Evolutionary conservation across 2,797 vertebrate species (phyloP).

Genomic region (Gallirallus australis): DNA sequence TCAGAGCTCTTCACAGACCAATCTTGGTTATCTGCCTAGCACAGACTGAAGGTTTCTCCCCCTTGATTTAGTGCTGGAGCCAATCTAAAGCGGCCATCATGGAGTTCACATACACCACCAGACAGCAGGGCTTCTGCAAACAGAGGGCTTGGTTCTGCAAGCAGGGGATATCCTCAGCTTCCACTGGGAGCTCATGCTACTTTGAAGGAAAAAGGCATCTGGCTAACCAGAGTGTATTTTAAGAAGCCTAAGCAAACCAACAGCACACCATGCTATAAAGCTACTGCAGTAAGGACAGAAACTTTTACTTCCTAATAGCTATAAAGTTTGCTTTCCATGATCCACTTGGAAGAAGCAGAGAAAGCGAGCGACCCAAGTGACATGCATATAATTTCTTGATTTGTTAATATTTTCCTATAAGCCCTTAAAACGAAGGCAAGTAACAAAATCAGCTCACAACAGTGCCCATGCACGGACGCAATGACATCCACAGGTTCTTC

Average conservation of each 20-base stretch:
- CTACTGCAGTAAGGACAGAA: background rate
- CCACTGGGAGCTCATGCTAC: background rate
- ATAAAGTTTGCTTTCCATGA: background rate
- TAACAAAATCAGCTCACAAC: background rate
- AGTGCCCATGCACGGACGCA: rapidly evolving
- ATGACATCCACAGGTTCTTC: background rate
- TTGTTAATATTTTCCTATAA: background rate
- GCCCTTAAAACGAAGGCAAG: background rate
- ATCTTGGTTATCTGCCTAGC: background rate
- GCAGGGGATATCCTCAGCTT: background rate
- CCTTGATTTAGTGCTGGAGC: background rate
- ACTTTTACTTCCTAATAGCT: background rate
- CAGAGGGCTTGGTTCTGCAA: background rate
- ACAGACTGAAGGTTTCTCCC: background rate
- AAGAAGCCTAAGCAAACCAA: background rate
- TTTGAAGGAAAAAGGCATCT: background rate
- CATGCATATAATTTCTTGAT: background rate
- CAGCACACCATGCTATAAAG: background rate
- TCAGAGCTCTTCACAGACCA: background rate
- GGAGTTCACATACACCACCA: background rate
- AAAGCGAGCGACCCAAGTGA: background rate
- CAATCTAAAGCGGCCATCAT: background rate
- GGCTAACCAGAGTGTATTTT: background rate
- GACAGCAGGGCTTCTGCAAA: background rate
- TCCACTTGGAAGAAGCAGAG: background rate